Base-by-base conservation (phyloP, 2,797 vertebrate species). In the Mormyrus proboscirostris region DNA sequence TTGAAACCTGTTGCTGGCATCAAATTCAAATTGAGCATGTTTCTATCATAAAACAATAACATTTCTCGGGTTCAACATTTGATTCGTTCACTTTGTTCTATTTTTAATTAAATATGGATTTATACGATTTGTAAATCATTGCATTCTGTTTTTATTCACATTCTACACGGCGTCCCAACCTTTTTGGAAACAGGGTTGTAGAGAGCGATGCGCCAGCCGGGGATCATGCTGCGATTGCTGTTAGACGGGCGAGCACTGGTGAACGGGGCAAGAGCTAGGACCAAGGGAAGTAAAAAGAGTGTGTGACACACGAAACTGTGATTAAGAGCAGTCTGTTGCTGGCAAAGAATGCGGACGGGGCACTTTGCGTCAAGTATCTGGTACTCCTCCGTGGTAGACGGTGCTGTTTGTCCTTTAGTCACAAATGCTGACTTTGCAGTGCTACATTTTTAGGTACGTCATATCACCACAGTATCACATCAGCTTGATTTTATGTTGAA, bases 301-400 rank as follows among this genome's bases (percentile, higher is more conserved):
- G 19, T 38, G 25, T 41, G 33, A 87, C 53, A 87, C 53, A 38
- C 6, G 50, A 25, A 87, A 79, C 29, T 79, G 50, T 47, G 53
- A 59, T 69, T 51, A 53, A 76, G 44, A 44, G 57, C 86, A 2
- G 73, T 41, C 47, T 65, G 76, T 51, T 10, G 19, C 41, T 88
- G 57, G 86, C 79, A 38, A 88, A 44, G 89, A 59, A 79, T 89
- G 50, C n/a, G 41, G 69, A 65, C 85, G 29, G 65, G 69, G 65
- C 22, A 47, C 22, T 84, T 90, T 49, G 6, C 73, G 50, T 38
- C 19, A 59, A 41, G 73, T 44, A 33, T 69, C 49, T 29, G 69
- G 53, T 29, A 49, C 86, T 87, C 50, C 50, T 53, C 49, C 47
- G 41, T 89, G 49, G 47, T 33, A 89, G 51, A 87, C 33, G 22